Percentiles rank a stretch among this genome's conserved stretches.
These are phyloP conservation scores for Xanthostigma xanthostigma DNA, from an alignment of 2,888 invertebrate species.

Conservation along the genomic window DNA sequence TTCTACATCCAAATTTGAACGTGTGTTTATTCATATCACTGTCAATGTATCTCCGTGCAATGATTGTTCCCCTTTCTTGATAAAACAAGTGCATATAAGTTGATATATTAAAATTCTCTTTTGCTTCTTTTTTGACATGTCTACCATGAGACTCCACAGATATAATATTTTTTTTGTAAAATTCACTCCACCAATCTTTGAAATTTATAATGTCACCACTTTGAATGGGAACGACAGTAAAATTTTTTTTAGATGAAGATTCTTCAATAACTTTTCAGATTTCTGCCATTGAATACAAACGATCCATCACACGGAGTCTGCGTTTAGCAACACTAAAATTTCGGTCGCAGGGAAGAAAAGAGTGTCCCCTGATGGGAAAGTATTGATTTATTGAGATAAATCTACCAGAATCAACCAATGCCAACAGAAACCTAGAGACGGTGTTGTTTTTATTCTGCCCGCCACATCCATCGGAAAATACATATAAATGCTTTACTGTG, in stretches of 20 bases:
- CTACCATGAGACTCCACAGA: slow-evolving; percentile 5
- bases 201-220: slow-evolving; percentile 9
- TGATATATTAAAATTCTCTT: slow-evolving; percentile 7
- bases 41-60: slow-evolving; percentile 4
- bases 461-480: slow-evolving; percentile 5
- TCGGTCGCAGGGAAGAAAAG: slow-evolving; percentile 4
- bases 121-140: slow-evolving; percentile 4
- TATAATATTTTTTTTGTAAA: slow-evolving; percentile 10
- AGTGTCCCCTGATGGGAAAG: slow-evolving; percentile 7
- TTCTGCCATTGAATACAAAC: no score
- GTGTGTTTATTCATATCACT: neutral
- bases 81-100: slow-evolving; percentile 8
- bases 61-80: neutral
- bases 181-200: slow-evolving; percentile 10
- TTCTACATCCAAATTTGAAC: neutral
- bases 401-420: slow-evolving; percentile 1
- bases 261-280: no score
- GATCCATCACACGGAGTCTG: no score
- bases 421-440: neutral
- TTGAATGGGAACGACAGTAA: slow-evolving; percentile 8
- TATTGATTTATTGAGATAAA: slow-evolving; percentile 5
- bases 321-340: neutral
- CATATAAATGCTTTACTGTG: slow-evolving; percentile 10
- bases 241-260: slow-evolving; percentile 1
- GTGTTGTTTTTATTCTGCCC: slow-evolving; percentile 7